Base-by-base conservation (phyloP, 2,888 invertebrate genomes). In the Cheilosia vulpina region DNA sequence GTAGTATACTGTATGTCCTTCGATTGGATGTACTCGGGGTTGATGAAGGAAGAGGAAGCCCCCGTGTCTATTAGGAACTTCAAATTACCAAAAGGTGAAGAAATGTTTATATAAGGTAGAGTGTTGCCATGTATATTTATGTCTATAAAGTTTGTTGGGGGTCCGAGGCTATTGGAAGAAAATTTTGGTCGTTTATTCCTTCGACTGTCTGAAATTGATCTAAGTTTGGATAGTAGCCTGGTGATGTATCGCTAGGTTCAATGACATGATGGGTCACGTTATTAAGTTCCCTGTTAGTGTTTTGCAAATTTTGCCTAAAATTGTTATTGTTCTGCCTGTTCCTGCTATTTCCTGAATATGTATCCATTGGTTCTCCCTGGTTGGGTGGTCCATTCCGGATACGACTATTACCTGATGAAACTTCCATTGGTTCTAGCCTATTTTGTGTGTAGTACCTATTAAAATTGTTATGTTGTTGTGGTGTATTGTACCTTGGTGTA, bases 31-130 rank as follows among this genome's bases (percentile, higher is more conserved):
- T 57, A 58, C 58, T 80, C 43, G 9, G 71, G 71, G 41, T 63
- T 71, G n/a, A 79, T 57, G 53, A 72, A 79, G 3, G 79, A 79
- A n/a, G 52, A 45, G 24, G 69, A 75, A 24, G 69, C 69, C 1
- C 75, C 77, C 17, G 82, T 83, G 19, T 77, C 68, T 19, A 84
- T 62, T 6, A 84, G 60, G 24, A 79, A 75, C 21, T 68, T 78
- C 9, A 84, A 55, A 34, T 43, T 58, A 11, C 75, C 71, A 27
- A 55, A 75, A 11, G 79, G 66, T 15, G 76, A 80, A 38, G 52
- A 68, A 24, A 80, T 69, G 2, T 76, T 71, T 34, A 82, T 72
- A 63, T 82, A 82, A 1, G 66, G 65, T 55, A 76, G 43, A 13
- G 55, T 73, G 21, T n/a, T 31, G n/a, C 72, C 77, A 19, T 71